These are phyloP conservation scores for Melipona beecheii DNA, from an alignment of 2,888 invertebrate genomes.

Conservation along the genomic window DNA sequence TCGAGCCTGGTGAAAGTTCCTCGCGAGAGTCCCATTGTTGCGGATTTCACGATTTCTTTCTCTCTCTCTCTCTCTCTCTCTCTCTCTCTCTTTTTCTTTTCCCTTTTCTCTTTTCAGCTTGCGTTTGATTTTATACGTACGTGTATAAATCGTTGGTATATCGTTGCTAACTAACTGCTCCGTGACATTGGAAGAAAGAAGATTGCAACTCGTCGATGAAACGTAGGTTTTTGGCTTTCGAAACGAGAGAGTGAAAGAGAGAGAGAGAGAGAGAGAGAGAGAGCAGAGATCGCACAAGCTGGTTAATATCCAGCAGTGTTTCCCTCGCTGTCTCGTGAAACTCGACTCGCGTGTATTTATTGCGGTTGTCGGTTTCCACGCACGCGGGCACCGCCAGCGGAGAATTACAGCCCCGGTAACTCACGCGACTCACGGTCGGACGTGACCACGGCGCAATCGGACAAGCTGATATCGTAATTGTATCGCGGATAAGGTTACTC, in stretches of 20 bases:
- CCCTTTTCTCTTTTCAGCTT: background rate
- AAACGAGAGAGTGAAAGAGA: background rate
- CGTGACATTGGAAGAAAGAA: background rate
- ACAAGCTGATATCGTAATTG: constrained; percentile 59
- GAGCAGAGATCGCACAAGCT: background rate
- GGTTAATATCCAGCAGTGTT: constrained; percentile 4
- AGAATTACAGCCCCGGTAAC: constrained; percentile 66
- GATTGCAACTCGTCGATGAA: constrained; percentile 26
- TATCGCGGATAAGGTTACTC: constrained; percentile 59
- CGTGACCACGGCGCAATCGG: constrained; percentile 1
- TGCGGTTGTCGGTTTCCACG: constrained; percentile 57
- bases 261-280: background rate
- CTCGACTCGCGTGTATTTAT: constrained; percentile 68
- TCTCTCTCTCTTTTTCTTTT: background rate
- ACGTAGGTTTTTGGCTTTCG: constrained; percentile 27
- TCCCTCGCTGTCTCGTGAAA: constrained; percentile 40
- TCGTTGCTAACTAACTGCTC: background rate
- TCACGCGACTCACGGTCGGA: constrained; percentile 46
- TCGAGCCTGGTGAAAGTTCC: constrained; percentile 16
- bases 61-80: background rate
- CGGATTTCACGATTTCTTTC: background rate
- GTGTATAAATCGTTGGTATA: too few species aligned
- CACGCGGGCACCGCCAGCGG: constrained; percentile 36
- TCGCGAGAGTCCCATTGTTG: constrained; percentile 20
- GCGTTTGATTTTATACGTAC: background rate